Evolutionary conservation across 2,888 invertebrate genomes (phyloP).

Genomic region (Melinaea marsaeus): DNA sequence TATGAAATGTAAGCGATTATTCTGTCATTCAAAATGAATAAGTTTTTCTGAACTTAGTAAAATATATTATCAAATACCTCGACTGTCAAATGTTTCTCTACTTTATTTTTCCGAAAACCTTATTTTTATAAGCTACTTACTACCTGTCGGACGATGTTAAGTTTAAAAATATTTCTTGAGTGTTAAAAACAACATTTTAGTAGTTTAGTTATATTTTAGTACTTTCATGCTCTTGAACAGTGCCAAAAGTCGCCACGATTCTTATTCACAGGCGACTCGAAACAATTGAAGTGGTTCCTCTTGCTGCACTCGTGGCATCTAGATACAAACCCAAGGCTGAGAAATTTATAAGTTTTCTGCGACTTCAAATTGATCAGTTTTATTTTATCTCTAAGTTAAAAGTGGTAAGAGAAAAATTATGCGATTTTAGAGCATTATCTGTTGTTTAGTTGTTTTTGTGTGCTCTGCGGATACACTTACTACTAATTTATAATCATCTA

Average conservation of each 20-base stretch:
- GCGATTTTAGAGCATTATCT: background rate
- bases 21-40: too few relatives aligned
- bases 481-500: too few relatives aligned
- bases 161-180: too few relatives aligned
- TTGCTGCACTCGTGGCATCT: conserved; percentile 95
- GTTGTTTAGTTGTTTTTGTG: background rate
- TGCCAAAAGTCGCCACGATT: conserved; percentile 97
- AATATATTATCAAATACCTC: too few relatives aligned
- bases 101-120: too few relatives aligned
- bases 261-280: conserved; percentile 95
- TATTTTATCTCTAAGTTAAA: background rate
- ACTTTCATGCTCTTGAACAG: conserved; percentile 49
- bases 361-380: background rate
- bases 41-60: too few relatives aligned
- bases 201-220: too few relatives aligned
- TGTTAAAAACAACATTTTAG: too few relatives aligned
- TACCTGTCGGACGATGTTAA: too few relatives aligned
- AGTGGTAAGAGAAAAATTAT: background rate
- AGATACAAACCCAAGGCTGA: conserved; percentile 20
- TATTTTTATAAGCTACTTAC: too few relatives aligned
- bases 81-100: too few relatives aligned
- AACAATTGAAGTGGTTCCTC: conserved; percentile 93
- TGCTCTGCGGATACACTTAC: background rate
- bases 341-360: background rate
- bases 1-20: too few relatives aligned